phyloP scores from a whole-genome alignment of 2,888 invertebrate species.

The Drosophila multiciliata region DNA sequence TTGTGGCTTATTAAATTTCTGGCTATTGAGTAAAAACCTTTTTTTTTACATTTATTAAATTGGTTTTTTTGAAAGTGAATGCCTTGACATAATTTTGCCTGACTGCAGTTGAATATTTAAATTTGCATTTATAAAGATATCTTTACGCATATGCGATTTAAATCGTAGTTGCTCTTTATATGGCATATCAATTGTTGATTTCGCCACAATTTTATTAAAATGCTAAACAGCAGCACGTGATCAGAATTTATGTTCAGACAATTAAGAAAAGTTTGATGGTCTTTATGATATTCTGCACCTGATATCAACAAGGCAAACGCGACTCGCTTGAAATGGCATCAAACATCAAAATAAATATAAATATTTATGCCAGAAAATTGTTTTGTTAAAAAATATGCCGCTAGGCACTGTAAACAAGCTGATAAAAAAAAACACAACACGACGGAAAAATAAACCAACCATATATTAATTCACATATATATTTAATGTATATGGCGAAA shows the following conservation, averaged over 20 bases:
- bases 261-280: not conserved
- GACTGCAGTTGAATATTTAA: constrained; percentile 26
- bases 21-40: constrained; percentile 33
- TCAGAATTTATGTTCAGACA: constrained; percentile 2
- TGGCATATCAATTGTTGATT: constrained; percentile 25
- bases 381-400: constrained; percentile 46
- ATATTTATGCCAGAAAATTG: constrained; percentile 60
- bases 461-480: constrained; percentile 3
- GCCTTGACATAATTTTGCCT: constrained; percentile 69
- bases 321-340: constrained; percentile 18
- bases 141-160: constrained; percentile 28
- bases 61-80: constrained; percentile 71
- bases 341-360: constrained; percentile 34
- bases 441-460: not conserved
- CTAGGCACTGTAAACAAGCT: constrained; percentile 18
- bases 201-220: constrained; percentile 27
- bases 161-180: constrained; percentile 20
- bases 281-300: constrained; percentile 9
- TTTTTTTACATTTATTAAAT: constrained; percentile 33
- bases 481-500: constrained; percentile 37
- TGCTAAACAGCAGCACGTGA: constrained; percentile 17
- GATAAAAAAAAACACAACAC: constrained; percentile 11
- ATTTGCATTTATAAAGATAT: constrained; percentile 45
- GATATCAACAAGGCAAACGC: constrained; percentile 20
- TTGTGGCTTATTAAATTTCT: constrained; percentile 55